Evolutionary conservation across 1,140 invertebrate species (phyloP), one percentile per base, ranked within the genome.

Genomic region (Bombus terrestris): DNA sequence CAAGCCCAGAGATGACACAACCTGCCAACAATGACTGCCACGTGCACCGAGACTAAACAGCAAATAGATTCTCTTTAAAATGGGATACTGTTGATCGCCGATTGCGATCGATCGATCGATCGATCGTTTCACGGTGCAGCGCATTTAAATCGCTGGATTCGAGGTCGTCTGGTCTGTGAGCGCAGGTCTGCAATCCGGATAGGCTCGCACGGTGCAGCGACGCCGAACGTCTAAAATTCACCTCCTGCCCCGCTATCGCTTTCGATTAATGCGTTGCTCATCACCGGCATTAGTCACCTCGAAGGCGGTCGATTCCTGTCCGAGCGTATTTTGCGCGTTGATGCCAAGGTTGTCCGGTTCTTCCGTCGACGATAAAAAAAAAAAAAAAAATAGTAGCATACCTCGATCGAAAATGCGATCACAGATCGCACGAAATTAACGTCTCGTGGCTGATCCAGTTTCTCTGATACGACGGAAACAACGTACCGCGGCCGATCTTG

Each of bases 1-100:
- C 89, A 88, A 90, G 89, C 88, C 89, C 89, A 90, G 62, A 78
- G 89, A 90, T 90, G 89, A 90, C 89, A 90, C 89, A 90, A 90
- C 80, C 83, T 81, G 78, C 75, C 66, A 88, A 82, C 79, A 90
- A 90, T 90, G 88, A 66, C 43, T 82, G 76, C 59, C 85, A 82
- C 85, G 85, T 79, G 85, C 69, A 47, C 18, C 37, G n/a, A 32
- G n/a, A 77, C 59, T 71, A 68, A 74, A 64, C 53, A 10, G 64
- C 68, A 28, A 39, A 57, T 59, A 57, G 57, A 59, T 73, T 79
- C 28, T 32, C 62, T 85, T 41, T 68, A 37, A 68, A 78, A 77
- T 41, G 12, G 13, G 10, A 80, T 43, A 43, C 25, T 35, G 35
- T 69, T 62, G 79, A 82, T 79, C 64, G 74, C 25, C 57, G 83